Percentiles rank a stretch among this genome's conserved stretches.
Conservation (phyloP, 2,888 invertebrate species). For the Schizotus pectinicornis region DNA sequence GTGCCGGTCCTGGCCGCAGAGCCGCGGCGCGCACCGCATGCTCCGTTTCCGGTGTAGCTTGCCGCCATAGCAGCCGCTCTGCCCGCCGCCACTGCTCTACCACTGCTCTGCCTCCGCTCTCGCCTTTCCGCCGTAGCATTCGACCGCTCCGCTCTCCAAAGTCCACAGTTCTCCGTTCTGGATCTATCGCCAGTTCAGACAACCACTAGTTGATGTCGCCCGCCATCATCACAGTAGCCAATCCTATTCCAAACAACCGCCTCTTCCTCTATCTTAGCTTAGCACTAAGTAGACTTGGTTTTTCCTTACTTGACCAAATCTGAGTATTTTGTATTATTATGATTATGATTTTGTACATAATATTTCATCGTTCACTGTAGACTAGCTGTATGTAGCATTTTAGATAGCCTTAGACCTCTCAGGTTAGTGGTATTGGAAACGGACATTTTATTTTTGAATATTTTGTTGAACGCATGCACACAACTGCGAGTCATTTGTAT, state of each 20-base stretch:
- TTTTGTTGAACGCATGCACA: conserved; percentile 56
- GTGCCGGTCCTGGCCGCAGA: conserved; percentile 55
- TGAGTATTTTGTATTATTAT: conserved; percentile 51
- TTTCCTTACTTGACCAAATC: conserved; percentile 51
- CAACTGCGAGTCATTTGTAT: conserved; percentile 58
- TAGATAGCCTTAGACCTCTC: conserved; percentile 58
- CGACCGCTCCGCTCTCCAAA: neutral
- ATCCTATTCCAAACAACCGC: conserved; percentile 40
- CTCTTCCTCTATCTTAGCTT: conserved; percentile 49
- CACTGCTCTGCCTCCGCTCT: conserved; percentile 29
- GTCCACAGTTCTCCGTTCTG: conserved; percentile 9
- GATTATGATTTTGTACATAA: conserved; percentile 55
- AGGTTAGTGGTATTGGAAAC: conserved; percentile 58
- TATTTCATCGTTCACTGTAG: conserved; percentile 58
- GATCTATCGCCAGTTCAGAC: conserved; percentile 20
- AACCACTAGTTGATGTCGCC: conserved; percentile 35
- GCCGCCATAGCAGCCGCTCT: conserved; percentile 25
- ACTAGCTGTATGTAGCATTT: conserved; percentile 61
- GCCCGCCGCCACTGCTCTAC: conserved; percentile 18
- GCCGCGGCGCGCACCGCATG: conserved; percentile 52
- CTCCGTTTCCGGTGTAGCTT: conserved; percentile 35
- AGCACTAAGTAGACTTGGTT: conserved; percentile 53
- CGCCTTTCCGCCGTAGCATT: conserved; percentile 19
- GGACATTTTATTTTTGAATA: conserved; percentile 52
- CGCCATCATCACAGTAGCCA: conserved; percentile 33